Evolutionary conservation across 2,797 vertebrate genomes (phyloP), one percentile per base, ranked within the genome.

Genomic region (Fundulus diaphanus): DNA sequence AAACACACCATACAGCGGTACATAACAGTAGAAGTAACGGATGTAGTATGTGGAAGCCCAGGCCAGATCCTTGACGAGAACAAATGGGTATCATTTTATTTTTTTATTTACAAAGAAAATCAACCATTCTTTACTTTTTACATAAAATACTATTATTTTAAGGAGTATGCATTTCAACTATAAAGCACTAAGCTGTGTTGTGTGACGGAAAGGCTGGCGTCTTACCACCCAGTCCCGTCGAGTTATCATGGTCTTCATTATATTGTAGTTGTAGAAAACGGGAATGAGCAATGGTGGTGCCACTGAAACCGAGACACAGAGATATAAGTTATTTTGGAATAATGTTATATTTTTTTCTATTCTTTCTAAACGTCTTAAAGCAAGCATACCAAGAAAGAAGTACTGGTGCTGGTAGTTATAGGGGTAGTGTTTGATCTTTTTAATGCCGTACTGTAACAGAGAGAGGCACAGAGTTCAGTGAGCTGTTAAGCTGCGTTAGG

Each of bases 211-310:
- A 35, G 8, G 29, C 56, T 29, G n/a, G 40, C n/a, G 12, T 95
- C 97, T 96, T 93, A 99, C 98, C 97, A 95, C 97, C 97, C 97
- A 99, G 90, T 98, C 94, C 22, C 84, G 96, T 54, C 86, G 96
- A 5, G 51, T 73, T 82, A 97, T 93, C 97, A 99, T 97, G 65
- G 95, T 96, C 67, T 90, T 94, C 84, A 98, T 90, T 85, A 98
- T 97, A 90, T 98, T 96, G 70, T 97, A 88, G 91, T 98, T 96
- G 94, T 98, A 99, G 87, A 96, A 97, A 83, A 98, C 78, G 0
- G 98, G 98, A 88, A 99, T 97, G 83, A 99, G 96, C 88, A 99
- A 93, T 0, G 98, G 98, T 0, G 98, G 98, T 77, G 96, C 98
- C 69, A 99, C 97, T 99, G 31, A 40, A 89, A 87, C 54, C 87